Conservation (phyloP, 2,113 vertebrate genomes). For the Abramis brama region DNA sequence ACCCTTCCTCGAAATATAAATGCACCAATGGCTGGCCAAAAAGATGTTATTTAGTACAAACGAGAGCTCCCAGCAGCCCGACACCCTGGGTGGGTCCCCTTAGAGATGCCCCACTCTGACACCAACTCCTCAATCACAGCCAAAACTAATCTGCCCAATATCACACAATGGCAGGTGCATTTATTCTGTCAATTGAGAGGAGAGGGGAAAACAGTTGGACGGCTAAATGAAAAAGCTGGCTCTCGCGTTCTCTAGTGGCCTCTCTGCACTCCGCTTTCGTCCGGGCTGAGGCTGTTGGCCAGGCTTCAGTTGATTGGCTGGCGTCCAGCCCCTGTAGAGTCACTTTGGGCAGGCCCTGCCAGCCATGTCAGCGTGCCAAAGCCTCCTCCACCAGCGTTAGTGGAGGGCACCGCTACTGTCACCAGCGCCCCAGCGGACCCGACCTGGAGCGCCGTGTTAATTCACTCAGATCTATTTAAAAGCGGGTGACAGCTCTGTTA, state of each 20-base stretch:
- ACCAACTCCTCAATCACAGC: constrained; percentile 79
- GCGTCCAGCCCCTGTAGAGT: constrained; percentile 87
- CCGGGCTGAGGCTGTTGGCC: constrained; percentile 85
- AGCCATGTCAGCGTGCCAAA: constrained; percentile 63
- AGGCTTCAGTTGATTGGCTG: constrained; percentile 87
- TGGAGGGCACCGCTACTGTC: constrained; percentile 75
- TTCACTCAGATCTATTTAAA: constrained; percentile 85
- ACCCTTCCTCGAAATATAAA: not conserved
- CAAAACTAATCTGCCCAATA: constrained; percentile 90
- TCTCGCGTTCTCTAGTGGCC: constrained; percentile 79
- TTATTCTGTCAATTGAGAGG: constrained; percentile 96
- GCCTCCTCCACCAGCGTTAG: constrained; percentile 76
- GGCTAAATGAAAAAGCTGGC: constrained; percentile 90
- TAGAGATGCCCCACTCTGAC: constrained; percentile 51
- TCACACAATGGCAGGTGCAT: constrained; percentile 93
- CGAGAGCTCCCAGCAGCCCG: constrained; percentile 36
- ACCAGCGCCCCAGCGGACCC: constrained; percentile 73
- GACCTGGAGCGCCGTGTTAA: constrained; percentile 77
- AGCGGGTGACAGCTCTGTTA: constrained; percentile 84
- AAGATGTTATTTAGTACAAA: constrained; percentile 35
- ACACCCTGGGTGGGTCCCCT: constrained; percentile 49
- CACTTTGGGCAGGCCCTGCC: constrained; percentile 83
- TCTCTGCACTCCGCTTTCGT: constrained; percentile 82
- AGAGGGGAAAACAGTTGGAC: constrained; percentile 79
- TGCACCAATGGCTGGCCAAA: constrained; percentile 3